phyloP scores from a whole-genome alignment of 2,797 vertebrate species.

The Alosa sapidissima region DNA sequence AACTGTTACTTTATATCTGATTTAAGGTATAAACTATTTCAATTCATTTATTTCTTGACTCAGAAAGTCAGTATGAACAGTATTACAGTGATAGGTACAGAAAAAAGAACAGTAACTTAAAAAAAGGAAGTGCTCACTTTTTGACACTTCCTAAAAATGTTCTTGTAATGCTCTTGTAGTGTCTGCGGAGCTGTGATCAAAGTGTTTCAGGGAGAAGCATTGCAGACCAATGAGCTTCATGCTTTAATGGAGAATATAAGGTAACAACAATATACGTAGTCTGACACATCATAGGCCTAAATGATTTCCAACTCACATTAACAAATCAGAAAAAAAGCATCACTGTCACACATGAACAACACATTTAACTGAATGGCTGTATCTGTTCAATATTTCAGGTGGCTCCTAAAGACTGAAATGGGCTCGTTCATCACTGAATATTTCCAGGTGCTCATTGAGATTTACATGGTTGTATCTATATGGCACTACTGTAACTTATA shows the following conservation, averaged over 20 bases:
- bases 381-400: constrained; percentile 60
- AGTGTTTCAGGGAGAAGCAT: constrained; percentile 80
- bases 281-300: background rate
- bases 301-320: no score
- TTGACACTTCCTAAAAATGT: constrained; percentile 11
- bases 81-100: background rate
- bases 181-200: constrained; percentile 82
- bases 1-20: no score
- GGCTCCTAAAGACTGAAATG: constrained; percentile 81
- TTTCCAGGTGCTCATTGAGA: constrained; percentile 75
- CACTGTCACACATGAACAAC: no score
- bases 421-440: constrained; percentile 84
- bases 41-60: background rate
- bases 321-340: no score
- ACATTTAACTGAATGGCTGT: background rate
- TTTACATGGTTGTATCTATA: background rate
- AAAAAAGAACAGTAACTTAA: background rate
- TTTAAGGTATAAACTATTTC: no score
- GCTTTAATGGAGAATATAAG: constrained; percentile 80
- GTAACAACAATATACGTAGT: constrained; percentile 57
- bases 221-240: constrained; percentile 81
- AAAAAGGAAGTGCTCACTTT: background rate
- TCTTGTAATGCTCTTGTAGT: constrained; percentile 52
- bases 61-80: background rate
- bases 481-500: background rate